Percentiles rank a stretch among this genome's conserved stretches.
These are phyloP conservation scores for Rhinophrynus dorsalis DNA, from an alignment of 2,797 vertebrate species.

Conservation along the genomic window DNA sequence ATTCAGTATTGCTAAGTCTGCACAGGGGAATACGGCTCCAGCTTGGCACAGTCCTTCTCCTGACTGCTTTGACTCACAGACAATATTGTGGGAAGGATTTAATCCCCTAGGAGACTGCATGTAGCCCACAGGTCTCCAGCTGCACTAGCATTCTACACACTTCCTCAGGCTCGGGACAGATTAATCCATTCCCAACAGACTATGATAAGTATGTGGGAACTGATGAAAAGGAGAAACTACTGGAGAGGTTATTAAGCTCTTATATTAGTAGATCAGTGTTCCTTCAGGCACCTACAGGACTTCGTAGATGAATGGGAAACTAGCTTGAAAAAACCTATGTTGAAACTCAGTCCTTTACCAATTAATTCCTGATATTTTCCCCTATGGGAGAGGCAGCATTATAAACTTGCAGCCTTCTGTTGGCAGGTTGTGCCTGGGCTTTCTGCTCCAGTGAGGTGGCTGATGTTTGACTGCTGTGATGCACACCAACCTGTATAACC, in stretches of 20 bases:
- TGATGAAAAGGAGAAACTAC: constrained; percentile 1
- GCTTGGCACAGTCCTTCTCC: constrained; percentile 3
- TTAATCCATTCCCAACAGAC: constrained; percentile 45
- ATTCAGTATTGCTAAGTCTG: constrained; percentile 2
- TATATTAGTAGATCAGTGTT: constrained; percentile 32
- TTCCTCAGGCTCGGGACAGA: constrained; percentile 39
- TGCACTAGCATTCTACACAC: constrained; percentile 32
- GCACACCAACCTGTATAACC: too few species aligned
- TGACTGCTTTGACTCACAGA: constrained; percentile 28
- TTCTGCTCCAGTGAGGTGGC: background rate
- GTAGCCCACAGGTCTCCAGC: constrained; percentile 34
- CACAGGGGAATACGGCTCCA: constrained; percentile 11
- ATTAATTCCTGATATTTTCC: too few species aligned
- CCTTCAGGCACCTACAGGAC: background rate
- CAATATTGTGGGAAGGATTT: constrained; percentile 46
- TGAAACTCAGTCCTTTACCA: too few species aligned
- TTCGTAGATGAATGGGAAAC: too few species aligned
- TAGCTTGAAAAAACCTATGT: too few species aligned
- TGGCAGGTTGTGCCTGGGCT: background rate
- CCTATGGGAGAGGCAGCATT: too few species aligned
- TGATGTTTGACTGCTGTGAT: too few species aligned
- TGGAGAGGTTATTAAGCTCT: constrained; percentile 10
- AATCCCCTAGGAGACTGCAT: constrained; percentile 41
- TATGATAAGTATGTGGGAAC: constrained; percentile 32
- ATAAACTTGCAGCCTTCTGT: too few species aligned